phyloP scores from a whole-genome alignment of 2,113 vertebrate species.

The Echinops telfairi region DNA sequence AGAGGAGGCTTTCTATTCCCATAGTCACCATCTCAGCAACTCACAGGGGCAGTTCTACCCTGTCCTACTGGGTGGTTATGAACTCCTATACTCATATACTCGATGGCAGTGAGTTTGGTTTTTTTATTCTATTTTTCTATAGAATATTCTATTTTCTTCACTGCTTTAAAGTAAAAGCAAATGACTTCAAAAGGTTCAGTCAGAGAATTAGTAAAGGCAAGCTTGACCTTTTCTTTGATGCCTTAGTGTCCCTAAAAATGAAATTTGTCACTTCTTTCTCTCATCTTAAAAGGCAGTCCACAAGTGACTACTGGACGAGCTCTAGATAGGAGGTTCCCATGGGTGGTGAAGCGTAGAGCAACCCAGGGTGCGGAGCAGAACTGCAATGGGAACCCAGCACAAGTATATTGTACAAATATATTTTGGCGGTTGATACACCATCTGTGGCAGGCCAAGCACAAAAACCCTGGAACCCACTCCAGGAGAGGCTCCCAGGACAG shows the following conservation, averaged over 20 bases:
- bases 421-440: slow-evolving; percentile 52
- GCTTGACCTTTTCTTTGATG: slow-evolving; percentile 39
- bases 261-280: slow-evolving; percentile 53
- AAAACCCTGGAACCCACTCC: slow-evolving; percentile 44
- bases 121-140: too few species aligned
- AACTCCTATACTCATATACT: too few species aligned
- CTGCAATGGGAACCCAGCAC: not conserved
- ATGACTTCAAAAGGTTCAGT: slow-evolving; percentile 19
- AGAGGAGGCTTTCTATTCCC: too few species aligned
- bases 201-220: slow-evolving; percentile 54
- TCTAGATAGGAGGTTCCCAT: not conserved
- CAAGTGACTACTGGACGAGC: slow-evolving; percentile 15
- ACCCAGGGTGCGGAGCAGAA: not conserved
- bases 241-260: slow-evolving; percentile 44
- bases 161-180: slow-evolving; percentile 47
- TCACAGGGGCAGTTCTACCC: too few species aligned
- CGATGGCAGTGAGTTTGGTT: too few species aligned
- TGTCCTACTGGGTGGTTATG: too few species aligned
- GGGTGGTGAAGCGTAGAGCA: not conserved
- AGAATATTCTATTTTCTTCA: slow-evolving; percentile 37
- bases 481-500: slow-evolving; percentile 36
- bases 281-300: slow-evolving; percentile 38
- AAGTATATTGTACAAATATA: not conserved
- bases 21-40: too few species aligned
- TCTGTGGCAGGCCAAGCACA: slow-evolving; percentile 17